Evolutionary conservation across 2,113 vertebrate species (phyloP).

Genomic region (Taxidea taxus): DNA sequence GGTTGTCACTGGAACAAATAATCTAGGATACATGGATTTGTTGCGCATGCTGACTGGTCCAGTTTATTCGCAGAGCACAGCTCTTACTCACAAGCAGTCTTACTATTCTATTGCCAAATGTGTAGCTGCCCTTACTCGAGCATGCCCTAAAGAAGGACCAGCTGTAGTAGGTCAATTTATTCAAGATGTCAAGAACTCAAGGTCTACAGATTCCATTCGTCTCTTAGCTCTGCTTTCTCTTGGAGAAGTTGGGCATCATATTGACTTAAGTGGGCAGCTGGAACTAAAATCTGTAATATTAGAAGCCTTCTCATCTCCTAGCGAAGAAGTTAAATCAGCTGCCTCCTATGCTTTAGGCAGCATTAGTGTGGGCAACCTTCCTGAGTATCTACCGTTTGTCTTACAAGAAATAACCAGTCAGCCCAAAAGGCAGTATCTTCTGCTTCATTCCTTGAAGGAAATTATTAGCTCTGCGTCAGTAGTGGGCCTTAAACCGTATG

Average conservation of each 20-base stretch:
- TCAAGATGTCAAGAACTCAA: slow-evolving; percentile 98
- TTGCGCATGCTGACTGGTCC: slow-evolving; percentile 97
- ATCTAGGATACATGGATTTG: slow-evolving; percentile 98
- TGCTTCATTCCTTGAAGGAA: slow-evolving; percentile 98
- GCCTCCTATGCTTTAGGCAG: slow-evolving; percentile 97
- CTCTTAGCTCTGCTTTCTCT: slow-evolving; percentile 96
- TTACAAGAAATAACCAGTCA: slow-evolving; percentile 98
- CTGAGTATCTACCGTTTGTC: slow-evolving; percentile 98
- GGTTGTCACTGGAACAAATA: slow-evolving; percentile 93
- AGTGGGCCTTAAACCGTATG: slow-evolving; percentile 94
- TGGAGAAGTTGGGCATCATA: slow-evolving; percentile 98
- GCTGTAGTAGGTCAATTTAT: slow-evolving; percentile 99
- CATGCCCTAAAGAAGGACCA: slow-evolving; percentile 95
- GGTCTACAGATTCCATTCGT: slow-evolving; percentile 98
- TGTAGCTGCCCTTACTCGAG: slow-evolving; percentile 96
- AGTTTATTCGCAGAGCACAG: slow-evolving; percentile 95
- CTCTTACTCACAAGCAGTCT: slow-evolving; percentile 98
- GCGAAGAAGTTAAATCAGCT: slow-evolving; percentile 98
- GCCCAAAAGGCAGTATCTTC: slow-evolving; percentile 96
- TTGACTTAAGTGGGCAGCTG: slow-evolving; percentile 96
- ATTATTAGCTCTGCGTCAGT: slow-evolving; percentile 98
- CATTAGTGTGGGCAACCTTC: slow-evolving; percentile 98
- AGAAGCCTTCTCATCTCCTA: slow-evolving; percentile 97
- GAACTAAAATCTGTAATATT: slow-evolving; percentile 98
- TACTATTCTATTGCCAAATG: slow-evolving; percentile 99